Evolutionary conservation across 2,888 invertebrate genomes (phyloP).

Genomic region (Drosophila picticornis): DNA sequence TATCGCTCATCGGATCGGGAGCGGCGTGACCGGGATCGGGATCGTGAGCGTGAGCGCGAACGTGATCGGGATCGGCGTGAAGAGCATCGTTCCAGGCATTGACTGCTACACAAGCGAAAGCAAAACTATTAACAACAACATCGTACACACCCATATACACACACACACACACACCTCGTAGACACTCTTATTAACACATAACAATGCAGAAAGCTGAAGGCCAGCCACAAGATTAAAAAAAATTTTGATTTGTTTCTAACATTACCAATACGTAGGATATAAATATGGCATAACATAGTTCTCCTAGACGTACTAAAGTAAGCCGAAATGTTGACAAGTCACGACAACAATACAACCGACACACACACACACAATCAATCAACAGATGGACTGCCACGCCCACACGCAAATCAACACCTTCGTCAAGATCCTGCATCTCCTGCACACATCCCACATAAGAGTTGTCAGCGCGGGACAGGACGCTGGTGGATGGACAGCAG

Average conservation of each 20-base stretch:
- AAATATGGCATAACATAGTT: conserved; percentile 79
- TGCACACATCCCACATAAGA: conserved; percentile 19
- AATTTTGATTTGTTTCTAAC: conserved; percentile 77
- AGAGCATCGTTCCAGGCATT: conserved; percentile 91
- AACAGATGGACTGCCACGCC: conserved; percentile 54
- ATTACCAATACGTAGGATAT: conserved; percentile 81
- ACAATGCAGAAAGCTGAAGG: conserved; percentile 52
- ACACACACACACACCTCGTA: conserved; percentile 50
- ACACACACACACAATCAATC: conserved; percentile 13
- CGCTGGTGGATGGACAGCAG: conserved; percentile 35
- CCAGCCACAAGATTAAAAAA: conserved; percentile 63
- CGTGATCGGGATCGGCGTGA: conserved; percentile 89
- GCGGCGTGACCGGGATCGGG: conserved; percentile 88
- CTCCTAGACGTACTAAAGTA: conserved; percentile 76
- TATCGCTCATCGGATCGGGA: conserved; percentile 91
- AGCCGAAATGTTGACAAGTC: conserved; percentile 71
- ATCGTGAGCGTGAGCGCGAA: conserved; percentile 89
- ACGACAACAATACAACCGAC: conserved; percentile 30
- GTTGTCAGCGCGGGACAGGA: conserved; percentile 46
- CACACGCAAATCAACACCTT: conserved; percentile 26
- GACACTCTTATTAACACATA: conserved; percentile 69
- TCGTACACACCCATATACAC: conserved; percentile 47
- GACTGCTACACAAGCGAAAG: conserved; percentile 62
- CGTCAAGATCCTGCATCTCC: conserved; percentile 22
- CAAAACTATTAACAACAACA: conserved; percentile 42